Conservation (phyloP, 2,797 vertebrate genomes). For the Hyperoplus immaculatus region DNA sequence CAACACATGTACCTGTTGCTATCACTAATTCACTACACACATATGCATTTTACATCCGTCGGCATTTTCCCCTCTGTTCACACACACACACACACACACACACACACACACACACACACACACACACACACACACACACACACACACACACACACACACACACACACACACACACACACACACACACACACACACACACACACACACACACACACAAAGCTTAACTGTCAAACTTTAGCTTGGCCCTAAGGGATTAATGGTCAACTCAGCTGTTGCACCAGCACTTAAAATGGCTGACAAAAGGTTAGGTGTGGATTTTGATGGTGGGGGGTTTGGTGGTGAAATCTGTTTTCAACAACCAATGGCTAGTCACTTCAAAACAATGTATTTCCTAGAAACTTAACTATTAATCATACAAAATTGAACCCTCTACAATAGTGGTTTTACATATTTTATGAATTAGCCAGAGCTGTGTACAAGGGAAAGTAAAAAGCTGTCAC, state of each 20-base stretch:
- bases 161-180: no score
- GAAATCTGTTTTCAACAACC: slow-evolving; percentile 58
- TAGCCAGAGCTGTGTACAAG: slow-evolving; percentile 5
- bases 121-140: no score
- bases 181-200: no score
- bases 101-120: no score
- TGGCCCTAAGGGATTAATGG: slow-evolving; percentile 71
- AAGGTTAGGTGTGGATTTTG: slow-evolving; percentile 70
- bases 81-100: not conserved
- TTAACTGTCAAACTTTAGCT: slow-evolving; percentile 70
- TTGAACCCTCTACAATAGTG: slow-evolving; percentile 3
- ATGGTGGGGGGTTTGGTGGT: slow-evolving; percentile 34
- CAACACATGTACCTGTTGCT: slow-evolving; percentile 64
- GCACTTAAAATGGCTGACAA: slow-evolving; percentile 80
- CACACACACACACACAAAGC: slow-evolving; percentile 34
- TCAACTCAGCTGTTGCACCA: slow-evolving; percentile 80
- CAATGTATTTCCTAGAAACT: slow-evolving; percentile 26
- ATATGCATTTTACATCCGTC: no score
- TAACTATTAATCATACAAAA: slow-evolving; percentile 46
- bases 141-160: no score
- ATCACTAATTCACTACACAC: slow-evolving; percentile 66
- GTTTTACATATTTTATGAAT: slow-evolving; percentile 9
- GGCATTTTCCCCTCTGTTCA: no score
- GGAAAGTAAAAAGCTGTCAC: slow-evolving; percentile 18
- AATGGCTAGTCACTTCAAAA: slow-evolving; percentile 42